Conservation (phyloP, 2,113 vertebrate genomes). For the Struthidea cinerea region DNA sequence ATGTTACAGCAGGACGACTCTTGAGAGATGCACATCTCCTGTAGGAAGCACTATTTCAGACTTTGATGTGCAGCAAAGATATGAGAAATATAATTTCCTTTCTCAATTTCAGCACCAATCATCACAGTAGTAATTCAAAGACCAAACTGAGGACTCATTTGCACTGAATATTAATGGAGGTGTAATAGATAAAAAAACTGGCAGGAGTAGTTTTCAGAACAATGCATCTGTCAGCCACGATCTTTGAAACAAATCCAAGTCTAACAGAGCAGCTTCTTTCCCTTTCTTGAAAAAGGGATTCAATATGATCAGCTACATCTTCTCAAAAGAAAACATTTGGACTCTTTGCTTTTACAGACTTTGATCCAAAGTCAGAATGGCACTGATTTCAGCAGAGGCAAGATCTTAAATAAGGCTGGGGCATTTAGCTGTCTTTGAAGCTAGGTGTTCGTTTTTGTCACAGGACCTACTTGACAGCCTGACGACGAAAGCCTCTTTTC, state of each 20-base stretch:
- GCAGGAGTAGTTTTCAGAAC: constrained; percentile 48
- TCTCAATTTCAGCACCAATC: not conserved
- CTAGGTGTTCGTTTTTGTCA: not conserved
- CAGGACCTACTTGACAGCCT: constrained; percentile 12
- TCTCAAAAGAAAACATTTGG: constrained; percentile 28
- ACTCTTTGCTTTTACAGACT: constrained; percentile 20
- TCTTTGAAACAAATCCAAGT: constrained; percentile 59
- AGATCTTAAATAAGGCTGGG: constrained; percentile 10
- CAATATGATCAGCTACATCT: constrained; percentile 26
- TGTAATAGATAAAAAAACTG: constrained; percentile 32
- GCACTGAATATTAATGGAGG: constrained; percentile 51
- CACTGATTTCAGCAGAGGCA: not conserved
- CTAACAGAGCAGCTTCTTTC: constrained; percentile 7
- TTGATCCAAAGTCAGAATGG: not conserved
- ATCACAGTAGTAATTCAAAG: constrained; percentile 54
- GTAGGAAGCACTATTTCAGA: not conserved
- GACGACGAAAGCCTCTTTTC: constrained; percentile 21
- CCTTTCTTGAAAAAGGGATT: constrained; percentile 21
- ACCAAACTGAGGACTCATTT: constrained; percentile 9
- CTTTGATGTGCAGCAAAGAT: not conserved
- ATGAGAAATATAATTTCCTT: not conserved
- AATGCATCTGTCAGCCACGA: constrained; percentile 45
- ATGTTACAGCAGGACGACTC: not conserved
- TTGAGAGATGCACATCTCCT: not conserved
- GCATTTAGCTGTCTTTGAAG: constrained; percentile 21